phyloP scores from a whole-genome alignment of 2,888 invertebrate species.

The Plebejus argus region DNA sequence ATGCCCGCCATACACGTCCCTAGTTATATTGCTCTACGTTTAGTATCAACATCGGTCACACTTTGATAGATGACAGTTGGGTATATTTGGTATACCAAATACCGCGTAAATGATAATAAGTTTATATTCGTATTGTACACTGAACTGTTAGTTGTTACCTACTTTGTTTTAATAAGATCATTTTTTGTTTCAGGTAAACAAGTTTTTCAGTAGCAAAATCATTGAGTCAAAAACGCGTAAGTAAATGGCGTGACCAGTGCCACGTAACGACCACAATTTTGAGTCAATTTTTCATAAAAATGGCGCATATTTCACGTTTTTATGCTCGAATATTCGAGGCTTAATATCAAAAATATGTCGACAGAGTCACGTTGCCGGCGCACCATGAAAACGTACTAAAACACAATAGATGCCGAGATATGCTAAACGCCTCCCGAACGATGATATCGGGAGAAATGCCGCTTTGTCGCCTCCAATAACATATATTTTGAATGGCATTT shows the following conservation, averaged over 20 bases:
- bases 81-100: too few species aligned
- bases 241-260: neutral
- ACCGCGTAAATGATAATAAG: too few species aligned
- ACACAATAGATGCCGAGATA: constrained; percentile 44
- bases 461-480: constrained; percentile 40
- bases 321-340: neutral
- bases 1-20: neutral
- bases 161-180: neutral
- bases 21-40: neutral
- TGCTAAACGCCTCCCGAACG: constrained; percentile 45
- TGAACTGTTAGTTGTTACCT: neutral
- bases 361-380: constrained; percentile 15
- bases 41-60: neutral
- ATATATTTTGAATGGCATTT: constrained; percentile 40
- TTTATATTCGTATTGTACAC: too few species aligned
- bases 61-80: too few species aligned
- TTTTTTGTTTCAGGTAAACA: constrained; percentile 6
- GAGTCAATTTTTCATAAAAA: neutral
- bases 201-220: neutral
- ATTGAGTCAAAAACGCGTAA: neutral
- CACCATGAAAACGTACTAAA: constrained; percentile 37
- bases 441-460: constrained; percentile 39
- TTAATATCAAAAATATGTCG: constrained; percentile 18
- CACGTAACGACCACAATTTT: neutral
- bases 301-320: neutral